These are phyloP conservation scores for Eurystomus glaucurus DNA, from an alignment of 2,797 vertebrate species.

Conservation along the genomic window DNA sequence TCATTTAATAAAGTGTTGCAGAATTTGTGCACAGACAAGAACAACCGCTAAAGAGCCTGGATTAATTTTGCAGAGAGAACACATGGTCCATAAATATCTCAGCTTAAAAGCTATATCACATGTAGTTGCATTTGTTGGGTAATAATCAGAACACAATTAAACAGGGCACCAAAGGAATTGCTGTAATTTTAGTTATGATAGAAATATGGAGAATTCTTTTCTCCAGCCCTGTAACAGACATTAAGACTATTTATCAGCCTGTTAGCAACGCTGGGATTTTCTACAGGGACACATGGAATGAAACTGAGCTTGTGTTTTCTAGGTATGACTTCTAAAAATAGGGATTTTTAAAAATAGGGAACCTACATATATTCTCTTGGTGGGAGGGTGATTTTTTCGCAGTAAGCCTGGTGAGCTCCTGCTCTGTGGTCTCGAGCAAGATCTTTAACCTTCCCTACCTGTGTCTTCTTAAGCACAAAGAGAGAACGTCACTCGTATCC, in stretches of 20 bases:
- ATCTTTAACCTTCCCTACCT: background rate
- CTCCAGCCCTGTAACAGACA: conserved; percentile 10
- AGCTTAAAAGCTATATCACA: background rate
- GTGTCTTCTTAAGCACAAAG: background rate
- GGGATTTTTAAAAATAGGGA: background rate
- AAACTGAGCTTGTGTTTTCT: background rate
- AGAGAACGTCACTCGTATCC: background rate
- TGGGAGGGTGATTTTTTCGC: background rate
- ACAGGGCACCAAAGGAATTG: background rate
- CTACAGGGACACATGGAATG: background rate
- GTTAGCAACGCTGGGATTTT: background rate
- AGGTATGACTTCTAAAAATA: background rate
- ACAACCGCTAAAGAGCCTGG: background rate
- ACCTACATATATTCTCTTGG: background rate
- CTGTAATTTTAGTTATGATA: conserved; percentile 38
- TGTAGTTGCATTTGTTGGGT: background rate
- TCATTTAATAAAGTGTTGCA: background rate
- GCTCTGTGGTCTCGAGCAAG: background rate
- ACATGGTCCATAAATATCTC: background rate
- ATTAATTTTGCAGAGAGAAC: background rate
- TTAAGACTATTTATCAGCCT: conserved; percentile 21
- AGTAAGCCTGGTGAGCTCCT: conserved; percentile 8
- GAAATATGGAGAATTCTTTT: background rate
- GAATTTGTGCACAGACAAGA: background rate
- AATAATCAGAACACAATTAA: conserved; percentile 49